Evolutionary conservation across 2,797 vertebrate species (phyloP).

Genomic region (Gymnopithys bicolor): DNA sequence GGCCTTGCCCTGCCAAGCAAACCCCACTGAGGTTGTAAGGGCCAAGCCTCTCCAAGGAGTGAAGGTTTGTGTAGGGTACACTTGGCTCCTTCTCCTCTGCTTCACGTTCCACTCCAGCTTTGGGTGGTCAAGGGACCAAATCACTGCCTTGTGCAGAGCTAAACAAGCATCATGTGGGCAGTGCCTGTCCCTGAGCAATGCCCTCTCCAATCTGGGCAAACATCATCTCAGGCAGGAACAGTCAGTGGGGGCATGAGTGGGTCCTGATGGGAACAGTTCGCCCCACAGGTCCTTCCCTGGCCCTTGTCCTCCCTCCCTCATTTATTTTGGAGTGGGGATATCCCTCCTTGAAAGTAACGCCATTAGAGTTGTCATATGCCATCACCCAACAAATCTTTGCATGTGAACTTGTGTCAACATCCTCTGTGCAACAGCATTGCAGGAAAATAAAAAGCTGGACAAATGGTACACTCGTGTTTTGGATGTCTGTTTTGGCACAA

Average conservation of each 20-base stretch:
- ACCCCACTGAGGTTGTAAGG: too few relatives aligned
- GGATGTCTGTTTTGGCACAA: not conserved
- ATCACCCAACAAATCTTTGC: not conserved
- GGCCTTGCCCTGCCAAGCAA: not conserved
- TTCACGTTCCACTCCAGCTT: fast-evolving
- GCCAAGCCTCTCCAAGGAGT: too few relatives aligned
- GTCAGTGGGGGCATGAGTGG: fast-evolving
- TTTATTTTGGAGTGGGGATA: not conserved
- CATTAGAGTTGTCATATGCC: fast-evolving
- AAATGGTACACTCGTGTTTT: not conserved
- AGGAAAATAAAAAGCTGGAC: not conserved
- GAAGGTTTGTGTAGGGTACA: fast-evolving
- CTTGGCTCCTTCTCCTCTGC: too few relatives aligned
- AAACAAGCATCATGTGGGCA: fast-evolving
- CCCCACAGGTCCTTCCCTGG: not conserved
- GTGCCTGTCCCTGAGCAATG: fast-evolving
- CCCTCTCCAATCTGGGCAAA: fast-evolving
- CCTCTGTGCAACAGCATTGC: not conserved
- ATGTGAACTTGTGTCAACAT: fast-evolving
- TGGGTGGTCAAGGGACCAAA: not conserved
- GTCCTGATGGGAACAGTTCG: not conserved
- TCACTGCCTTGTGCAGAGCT: not conserved
- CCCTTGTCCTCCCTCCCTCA: fast-evolving
- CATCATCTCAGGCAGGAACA: fast-evolving
- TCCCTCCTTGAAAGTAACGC: not conserved